Evolutionary conservation across 2,797 vertebrate species (phyloP), one percentile per base, ranked within the genome.

Genomic region (Rhodeus uyekii): DNA sequence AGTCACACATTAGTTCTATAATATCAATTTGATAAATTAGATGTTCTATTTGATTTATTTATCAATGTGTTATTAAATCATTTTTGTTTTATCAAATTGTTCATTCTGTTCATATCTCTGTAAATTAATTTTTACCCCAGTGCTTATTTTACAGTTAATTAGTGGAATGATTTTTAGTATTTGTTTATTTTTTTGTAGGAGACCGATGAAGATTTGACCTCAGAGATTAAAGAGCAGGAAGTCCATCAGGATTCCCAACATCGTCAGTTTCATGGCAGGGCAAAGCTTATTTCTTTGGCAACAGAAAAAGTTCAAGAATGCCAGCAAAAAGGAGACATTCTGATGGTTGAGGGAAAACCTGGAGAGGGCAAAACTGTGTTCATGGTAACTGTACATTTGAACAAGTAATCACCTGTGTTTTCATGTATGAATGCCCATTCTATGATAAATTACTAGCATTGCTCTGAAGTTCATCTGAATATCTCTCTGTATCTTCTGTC

Each of bases 351-450:
- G 0, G 95, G 90, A 4, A 91, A 88, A 42, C 80, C 94, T 0
- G 96, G 96, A 85, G 92, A 96, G 69, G 96, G 97, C 1, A 98
- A 97, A 91, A 96, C 95, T 0, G 89, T 95, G 67, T 97, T 98
- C 87, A 93, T 97, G 97, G 96, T 97, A 93, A 89, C 14, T 64
- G 39, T 61, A 32, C 67, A 76, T 32, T 50, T 58, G 53, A 22
- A 9, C 50, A 2, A 55, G 5, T 38, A 16, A 12, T 2, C 32
- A 73, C 22, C 5, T 29, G 3, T 14, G 16, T 50, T 12, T 53
- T n/a, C 2, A 29, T 71, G 14, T 18, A 44, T 71, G 19, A 12
- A 44, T 32, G 9, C 8, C 8, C 1, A 60, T 8, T 60, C 2
- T 16, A 29, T 60, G 27, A 60, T 60, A 6, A 29, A 16, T 60